Percentiles rank a stretch among this genome's conserved stretches.
phyloP scores from a whole-genome alignment of 1,140 invertebrate genomes.

The Drosophila sp. region DNA sequence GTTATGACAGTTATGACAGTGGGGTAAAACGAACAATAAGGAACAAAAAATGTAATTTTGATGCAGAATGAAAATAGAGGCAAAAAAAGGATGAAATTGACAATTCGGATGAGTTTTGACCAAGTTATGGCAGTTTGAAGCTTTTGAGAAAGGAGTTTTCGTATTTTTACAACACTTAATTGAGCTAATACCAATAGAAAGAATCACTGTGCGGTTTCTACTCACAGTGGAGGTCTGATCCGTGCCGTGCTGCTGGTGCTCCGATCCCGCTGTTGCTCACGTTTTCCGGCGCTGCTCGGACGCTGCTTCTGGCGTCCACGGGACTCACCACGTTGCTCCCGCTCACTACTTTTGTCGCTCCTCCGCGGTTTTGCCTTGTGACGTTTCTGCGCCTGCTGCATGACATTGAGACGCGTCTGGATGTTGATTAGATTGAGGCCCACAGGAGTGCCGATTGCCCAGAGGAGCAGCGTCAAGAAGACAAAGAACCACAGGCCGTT shows the following conservation, averaged over 20 bases:
- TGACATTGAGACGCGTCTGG: constrained; percentile 68
- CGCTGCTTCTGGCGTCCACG: constrained; percentile 53
- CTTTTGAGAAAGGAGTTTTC: no score
- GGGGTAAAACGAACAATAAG: no score
- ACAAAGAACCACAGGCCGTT: constrained; percentile 87
- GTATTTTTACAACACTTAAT: no score
- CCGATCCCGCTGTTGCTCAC: constrained; percentile 61
- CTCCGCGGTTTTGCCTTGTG: constrained; percentile 49
- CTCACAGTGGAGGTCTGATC: constrained; percentile 68
- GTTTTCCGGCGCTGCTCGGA: constrained; percentile 55
- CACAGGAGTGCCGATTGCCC: constrained; percentile 83
- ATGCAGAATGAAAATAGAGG: no score
- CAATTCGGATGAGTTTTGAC: no score
- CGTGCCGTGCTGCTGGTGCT: constrained; percentile 71
- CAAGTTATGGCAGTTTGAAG: no score
- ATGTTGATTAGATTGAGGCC: constrained; percentile 80
- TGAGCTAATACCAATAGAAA: no score
- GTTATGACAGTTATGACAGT: no score
- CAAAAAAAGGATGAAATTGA: no score
- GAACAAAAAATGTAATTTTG: no score
- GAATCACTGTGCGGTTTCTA: no score
- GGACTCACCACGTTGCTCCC: constrained; percentile 32
- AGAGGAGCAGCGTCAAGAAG: constrained; percentile 82
- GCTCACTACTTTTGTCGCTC: constrained; percentile 42
- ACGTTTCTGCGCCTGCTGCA: constrained; percentile 60